These are phyloP conservation scores for Drosophila subobscura DNA, from an alignment of 1,140 invertebrate genomes.

Conservation along the genomic window DNA sequence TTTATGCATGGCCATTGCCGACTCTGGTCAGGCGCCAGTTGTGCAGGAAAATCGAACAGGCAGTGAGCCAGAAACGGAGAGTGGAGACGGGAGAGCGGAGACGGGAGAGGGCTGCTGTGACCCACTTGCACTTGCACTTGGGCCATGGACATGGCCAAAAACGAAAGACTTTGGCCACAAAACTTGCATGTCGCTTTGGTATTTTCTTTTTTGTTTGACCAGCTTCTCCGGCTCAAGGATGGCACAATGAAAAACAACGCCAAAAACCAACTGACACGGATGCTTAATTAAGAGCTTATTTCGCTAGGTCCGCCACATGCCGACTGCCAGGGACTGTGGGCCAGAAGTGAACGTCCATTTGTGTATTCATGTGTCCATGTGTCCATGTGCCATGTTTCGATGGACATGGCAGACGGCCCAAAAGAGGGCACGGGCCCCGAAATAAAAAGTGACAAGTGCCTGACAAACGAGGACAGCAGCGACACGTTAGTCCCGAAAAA, in stretches of 20 bases:
- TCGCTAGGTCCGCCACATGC: slow-evolving; percentile 10
- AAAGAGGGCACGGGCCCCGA: slow-evolving; percentile 20
- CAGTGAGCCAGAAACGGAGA: slow-evolving; percentile 13
- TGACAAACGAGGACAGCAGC: slow-evolving; percentile 37
- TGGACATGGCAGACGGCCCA: slow-evolving; percentile 27
- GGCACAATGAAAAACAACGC: slow-evolving; percentile 27
- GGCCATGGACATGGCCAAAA: slow-evolving; percentile 44
- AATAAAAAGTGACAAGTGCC: slow-evolving; percentile 32
- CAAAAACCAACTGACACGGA: slow-evolving; percentile 62
- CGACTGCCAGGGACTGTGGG: slow-evolving; percentile 2
- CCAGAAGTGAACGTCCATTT: slow-evolving; percentile 56
- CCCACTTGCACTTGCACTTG: slow-evolving; percentile 72
- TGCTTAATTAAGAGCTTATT: slow-evolving; percentile 80
- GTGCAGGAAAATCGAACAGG: slow-evolving; percentile 59
- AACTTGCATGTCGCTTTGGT: slow-evolving; percentile 57
- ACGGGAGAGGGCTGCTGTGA: slow-evolving; percentile 40
- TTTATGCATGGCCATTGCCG: slow-evolving; percentile 59
- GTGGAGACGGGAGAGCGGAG: slow-evolving; percentile 9
- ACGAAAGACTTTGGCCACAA: slow-evolving; percentile 69
- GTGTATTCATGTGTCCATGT: slow-evolving; percentile 39
- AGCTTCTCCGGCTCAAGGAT: slow-evolving; percentile 49
- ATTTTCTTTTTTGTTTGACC: slow-evolving; percentile 31
- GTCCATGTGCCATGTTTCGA: slow-evolving; percentile 42
- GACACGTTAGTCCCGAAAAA: slow-evolving; percentile 25
- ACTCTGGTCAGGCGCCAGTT: slow-evolving; percentile 53